A percentile compares a stretch with the other conserved stretches of the same genome.
phyloP scores from a whole-genome alignment of 2,888 invertebrate species.

The Lomographa bimaculata region DNA sequence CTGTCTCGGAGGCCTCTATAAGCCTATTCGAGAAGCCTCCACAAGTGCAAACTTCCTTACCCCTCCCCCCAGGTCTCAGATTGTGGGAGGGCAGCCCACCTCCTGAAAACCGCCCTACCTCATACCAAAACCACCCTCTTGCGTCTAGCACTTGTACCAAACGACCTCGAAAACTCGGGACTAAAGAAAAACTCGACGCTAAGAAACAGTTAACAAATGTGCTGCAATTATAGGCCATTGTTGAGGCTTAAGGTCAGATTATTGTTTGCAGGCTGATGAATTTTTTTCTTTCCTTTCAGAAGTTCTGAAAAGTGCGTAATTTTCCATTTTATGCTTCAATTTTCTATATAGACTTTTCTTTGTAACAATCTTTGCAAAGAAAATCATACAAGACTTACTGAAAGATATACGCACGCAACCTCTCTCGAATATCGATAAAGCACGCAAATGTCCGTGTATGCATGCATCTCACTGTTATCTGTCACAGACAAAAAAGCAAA shows the following conservation, averaged over 20 bases:
- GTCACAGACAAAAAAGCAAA: too few relatives aligned
- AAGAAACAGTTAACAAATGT: slow-evolving; percentile 34
- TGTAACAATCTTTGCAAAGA: too few relatives aligned
- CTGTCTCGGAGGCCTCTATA: slow-evolving; percentile 39
- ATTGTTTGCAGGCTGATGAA: slow-evolving; percentile 35
- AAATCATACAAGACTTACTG: too few relatives aligned
- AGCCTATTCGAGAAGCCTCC: slow-evolving; percentile 49
- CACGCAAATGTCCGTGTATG: too few relatives aligned
- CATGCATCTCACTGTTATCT: too few relatives aligned
- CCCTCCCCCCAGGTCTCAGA: slow-evolving; percentile 30
- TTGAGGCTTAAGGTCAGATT: slow-evolving; percentile 43
- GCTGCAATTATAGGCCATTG: slow-evolving; percentile 48
- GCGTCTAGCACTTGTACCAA: slow-evolving; percentile 64
- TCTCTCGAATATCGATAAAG: too few relatives aligned
- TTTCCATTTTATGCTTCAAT: slow-evolving; percentile 15
- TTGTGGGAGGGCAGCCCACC: slow-evolving; percentile 41
- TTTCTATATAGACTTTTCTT: slow-evolving; percentile 10
- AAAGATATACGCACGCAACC: too few relatives aligned
- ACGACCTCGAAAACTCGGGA: slow-evolving; percentile 70
- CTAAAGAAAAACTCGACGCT: slow-evolving; percentile 33
- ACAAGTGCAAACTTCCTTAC: slow-evolving; percentile 59
- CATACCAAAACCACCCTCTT: slow-evolving; percentile 36
- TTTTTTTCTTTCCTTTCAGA: slow-evolving; percentile 36
- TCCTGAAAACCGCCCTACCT: slow-evolving; percentile 2
- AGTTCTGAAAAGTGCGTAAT: slow-evolving; percentile 23